Conservation (phyloP, 23 tunicate species). For the Oikopleura dioica region DNA sequence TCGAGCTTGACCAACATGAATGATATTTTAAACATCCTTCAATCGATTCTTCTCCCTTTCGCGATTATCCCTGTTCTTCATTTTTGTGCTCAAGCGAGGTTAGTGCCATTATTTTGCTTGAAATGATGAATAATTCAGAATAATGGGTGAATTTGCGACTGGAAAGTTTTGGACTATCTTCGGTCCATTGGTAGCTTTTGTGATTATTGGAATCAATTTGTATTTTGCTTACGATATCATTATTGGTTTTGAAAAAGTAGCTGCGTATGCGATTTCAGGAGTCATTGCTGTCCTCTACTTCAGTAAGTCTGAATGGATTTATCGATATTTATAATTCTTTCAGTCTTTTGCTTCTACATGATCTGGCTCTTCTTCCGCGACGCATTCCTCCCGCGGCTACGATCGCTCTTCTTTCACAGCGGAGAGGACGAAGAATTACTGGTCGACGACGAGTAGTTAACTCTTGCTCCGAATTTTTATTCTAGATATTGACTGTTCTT, state of each 20-base stretch:
- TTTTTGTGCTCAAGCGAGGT: conserved; percentile 11
- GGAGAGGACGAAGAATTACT: background rate
- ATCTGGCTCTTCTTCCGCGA: background rate
- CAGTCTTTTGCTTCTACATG: background rate
- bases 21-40: conserved; percentile 57
- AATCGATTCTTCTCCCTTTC: conserved; percentile 61
- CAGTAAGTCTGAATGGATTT: background rate
- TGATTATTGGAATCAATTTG: conserved; percentile 36
- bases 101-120: no score
- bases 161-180: conserved; percentile 32
- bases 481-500: no score
- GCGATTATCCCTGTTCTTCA: conserved; percentile 57
- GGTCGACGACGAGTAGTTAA: background rate
- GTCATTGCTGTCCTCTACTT: background rate
- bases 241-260: background rate
- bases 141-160: conserved; percentile 62
- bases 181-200: conserved; percentile 23
- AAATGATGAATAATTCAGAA: no score
- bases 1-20: conserved; percentile 30
- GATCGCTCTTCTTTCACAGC: background rate
- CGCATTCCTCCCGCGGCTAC: background rate
- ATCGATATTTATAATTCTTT: background rate
- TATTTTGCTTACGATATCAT: conserved; percentile 19
- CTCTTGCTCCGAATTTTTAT: no score
- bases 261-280: background rate